Evolutionary conservation across 2,888 invertebrate genomes (phyloP), one percentile per base, ranked within the genome.

Genomic region (Pseudococcus viburni): DNA sequence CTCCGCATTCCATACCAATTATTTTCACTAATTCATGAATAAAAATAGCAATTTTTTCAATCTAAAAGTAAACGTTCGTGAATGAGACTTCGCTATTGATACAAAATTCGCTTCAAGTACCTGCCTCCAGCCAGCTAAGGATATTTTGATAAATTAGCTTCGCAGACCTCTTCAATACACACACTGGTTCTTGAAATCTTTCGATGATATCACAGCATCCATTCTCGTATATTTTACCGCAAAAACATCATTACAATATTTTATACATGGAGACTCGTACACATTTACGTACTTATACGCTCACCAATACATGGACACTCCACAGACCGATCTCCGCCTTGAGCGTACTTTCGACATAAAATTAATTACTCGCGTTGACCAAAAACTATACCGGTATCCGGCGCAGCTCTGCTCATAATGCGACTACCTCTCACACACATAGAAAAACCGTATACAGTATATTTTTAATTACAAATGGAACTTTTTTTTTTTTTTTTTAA

Each of bases 341-440:
- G 80, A 46, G 46, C 80, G 46, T 42, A 83, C 46, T 83, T 83
- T 83, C 80, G 80, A 83, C 80, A 12, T 73, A 17, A 83, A 83
- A 83, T 83, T 83, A 83, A 83, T 83, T 46, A 83, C 39, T 46
- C 73, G 73, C 73, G 73, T 73, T 73, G 73, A 73, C 73, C 73
- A 73, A 73, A 42, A 73, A 73, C 73, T 15, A 73, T 73, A 73
- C 73, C 73, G 73, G 33, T 33, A 73, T 68, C 68, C 64, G 64
- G 64, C 22, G 22, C 11, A 68, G 26, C 73, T 64, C 42, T 42
- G 26, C 3, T 33, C 26, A 33, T 33, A 42, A 1, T 42, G 42
- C 42, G 42, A 42, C 42, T 5, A 42, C 42, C 42, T 42, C 42
- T 42, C 42, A 42, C 9, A 59, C 59, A 19, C 22, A 26, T 26